phyloP scores from a whole-genome alignment of 2,888 invertebrate species.

The Drosophila subsilvestris region DNA sequence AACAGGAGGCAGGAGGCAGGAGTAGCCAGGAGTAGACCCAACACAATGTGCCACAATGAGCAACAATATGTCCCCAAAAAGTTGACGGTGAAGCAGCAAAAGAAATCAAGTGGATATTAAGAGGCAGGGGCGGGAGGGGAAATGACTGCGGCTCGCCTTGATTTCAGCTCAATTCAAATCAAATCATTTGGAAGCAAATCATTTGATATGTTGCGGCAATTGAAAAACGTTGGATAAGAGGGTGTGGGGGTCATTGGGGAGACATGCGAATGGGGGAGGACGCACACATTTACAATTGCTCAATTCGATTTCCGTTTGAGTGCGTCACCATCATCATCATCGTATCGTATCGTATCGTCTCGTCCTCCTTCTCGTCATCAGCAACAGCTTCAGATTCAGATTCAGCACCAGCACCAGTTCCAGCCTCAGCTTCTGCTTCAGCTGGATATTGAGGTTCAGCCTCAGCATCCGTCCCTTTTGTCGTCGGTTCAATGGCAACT shows the following conservation, averaged over 20 bases:
- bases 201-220: slow-evolving; percentile 80
- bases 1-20: no score
- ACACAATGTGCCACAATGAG: slow-evolving; percentile 8
- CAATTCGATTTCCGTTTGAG: slow-evolving; percentile 82
- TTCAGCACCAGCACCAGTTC: not conserved
- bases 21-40: not conserved
- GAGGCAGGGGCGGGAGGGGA: slow-evolving; percentile 19
- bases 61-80: slow-evolving; percentile 57
- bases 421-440: not conserved
- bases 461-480: not conserved
- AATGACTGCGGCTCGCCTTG: slow-evolving; percentile 48
- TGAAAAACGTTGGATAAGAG: slow-evolving; percentile 63
- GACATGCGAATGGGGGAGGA: not conserved
- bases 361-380: not conserved
- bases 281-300: slow-evolving; percentile 73
- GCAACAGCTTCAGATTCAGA: not conserved
- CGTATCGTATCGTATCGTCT: slow-evolving; percentile 13
- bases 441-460: not conserved
- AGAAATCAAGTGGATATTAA: slow-evolving; percentile 67
- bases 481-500: slow-evolving; percentile 60
- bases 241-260: not conserved
- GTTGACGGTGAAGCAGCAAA: slow-evolving; percentile 30
- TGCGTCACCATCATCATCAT: slow-evolving; percentile 54
- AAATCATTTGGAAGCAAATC: slow-evolving; percentile 83
- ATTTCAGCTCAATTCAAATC: slow-evolving; percentile 82